Evolutionary conservation across 2,113 vertebrate genomes (phyloP), one percentile per base, ranked within the genome.

Genomic region (Gymnobelideus leadbeateri): DNA sequence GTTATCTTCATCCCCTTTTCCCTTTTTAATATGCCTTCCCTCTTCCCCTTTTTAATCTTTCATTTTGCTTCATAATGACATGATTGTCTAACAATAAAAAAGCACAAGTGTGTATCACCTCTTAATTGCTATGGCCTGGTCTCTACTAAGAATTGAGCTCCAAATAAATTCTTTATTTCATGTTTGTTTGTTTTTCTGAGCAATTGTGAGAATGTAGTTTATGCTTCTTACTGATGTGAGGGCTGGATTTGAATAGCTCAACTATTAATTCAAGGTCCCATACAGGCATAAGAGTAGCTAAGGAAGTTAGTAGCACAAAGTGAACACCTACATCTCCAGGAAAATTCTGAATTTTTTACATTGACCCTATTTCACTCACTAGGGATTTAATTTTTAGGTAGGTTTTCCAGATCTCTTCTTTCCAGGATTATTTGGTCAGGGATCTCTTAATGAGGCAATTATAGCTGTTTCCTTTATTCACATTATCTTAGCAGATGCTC

Each of bases 401-500:
- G 92, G 55, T 95, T 98, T 97, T 96, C 61, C 92, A 94, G 43
- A 31, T 89, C 93, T 92, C 97, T 98, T 97, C 95, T 97, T 97
- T 94, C 96, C 97, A 93, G 93, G 96, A 97, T 97, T 96, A 96
- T 97, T 97, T 98, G 94, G 89, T 96, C 96, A 98, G 97, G 92
- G 96, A 94, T 97, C 97, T 97, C 96, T 97, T 98, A 98, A 98
- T 98, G 98, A 98, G 97, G 97, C 97, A 97, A 98, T 98, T 98
- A 97, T 91, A 92, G 97, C 96, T 96, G 96, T 98, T 98, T 96
- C 96, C 97, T 96, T 97, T 96, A 94, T 96, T 97, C 97, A 93
- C 97, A 97, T 97, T 97, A 97, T 97, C 97, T 97, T 95, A 98
- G 98, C 98, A 98, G 96, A 98, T 97, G 97, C 97, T 97, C 96